phyloP scores from a whole-genome alignment of 2,888 invertebrate genomes.

The Mesoligia furuncula region DNA sequence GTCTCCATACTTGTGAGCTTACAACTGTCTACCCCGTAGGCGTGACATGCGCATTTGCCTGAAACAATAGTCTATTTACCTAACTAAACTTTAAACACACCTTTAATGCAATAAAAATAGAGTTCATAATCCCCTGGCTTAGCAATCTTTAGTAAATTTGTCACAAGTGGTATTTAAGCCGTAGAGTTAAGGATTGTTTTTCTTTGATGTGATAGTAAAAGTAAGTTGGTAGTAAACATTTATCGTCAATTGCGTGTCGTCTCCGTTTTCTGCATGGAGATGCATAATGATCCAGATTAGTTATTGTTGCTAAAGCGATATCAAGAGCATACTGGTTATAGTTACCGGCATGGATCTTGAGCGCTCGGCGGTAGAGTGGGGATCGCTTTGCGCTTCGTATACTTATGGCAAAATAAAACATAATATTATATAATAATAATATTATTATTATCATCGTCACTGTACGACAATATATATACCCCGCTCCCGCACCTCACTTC shows the following conservation, averaged over 20 bases:
- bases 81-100: not conserved
- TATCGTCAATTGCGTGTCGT: slow-evolving; percentile 53
- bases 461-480: no score
- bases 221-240: slow-evolving; percentile 33
- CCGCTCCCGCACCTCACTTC: no score
- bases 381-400: no score
- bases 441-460: no score
- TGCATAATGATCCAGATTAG: slow-evolving; percentile 60
- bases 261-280: slow-evolving; percentile 62
- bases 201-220: not conserved
- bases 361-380: no score
- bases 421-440: no score
- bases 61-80: slow-evolving; percentile 41
- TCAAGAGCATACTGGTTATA: slow-evolving; percentile 23
- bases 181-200: slow-evolving; percentile 1
- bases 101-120: fast-evolving
- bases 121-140: slow-evolving; percentile 21
- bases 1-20: slow-evolving; percentile 63
- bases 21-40: slow-evolving; percentile 71
- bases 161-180: not conserved
- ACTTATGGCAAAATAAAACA: no score
- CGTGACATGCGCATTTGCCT: slow-evolving; percentile 55
- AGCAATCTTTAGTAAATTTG: not conserved
- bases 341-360: no score
- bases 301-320: slow-evolving; percentile 45